Base-by-base conservation (phyloP, 2,888 invertebrate genomes). In the Halocaridina rubra region DNA sequence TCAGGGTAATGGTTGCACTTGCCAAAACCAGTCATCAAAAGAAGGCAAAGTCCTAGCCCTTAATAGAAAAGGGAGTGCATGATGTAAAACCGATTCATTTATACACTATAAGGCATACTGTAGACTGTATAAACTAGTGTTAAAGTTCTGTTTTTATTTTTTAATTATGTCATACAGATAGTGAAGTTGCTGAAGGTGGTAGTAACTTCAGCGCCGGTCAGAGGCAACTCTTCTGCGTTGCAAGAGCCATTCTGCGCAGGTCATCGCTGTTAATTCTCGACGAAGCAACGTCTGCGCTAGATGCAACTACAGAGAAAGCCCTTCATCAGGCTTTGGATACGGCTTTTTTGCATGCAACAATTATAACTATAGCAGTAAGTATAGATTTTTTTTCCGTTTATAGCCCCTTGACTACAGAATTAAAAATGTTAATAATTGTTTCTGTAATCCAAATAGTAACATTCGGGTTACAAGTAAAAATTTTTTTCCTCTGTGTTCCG, bases 231-330 rank as follows among this genome's bases (percentile, higher is more conserved):
- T 80, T 86, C 46, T 81, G 80, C 39, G 64, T 86, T 19, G 84
- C 86, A 2, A 75, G 86, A 33, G 78, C 79, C 16, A 57, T 84
- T 16, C 59, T 86, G 29, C 64, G 64, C 3, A 32, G 77, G 5
- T 74, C 80, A 4, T 67, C 64, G 3, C 84, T 86, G 5, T 72
- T 84, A 22, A 61, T 84, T 33, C 67, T 86, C 24, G 86, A 86
- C 72, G 86, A 86, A 39, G 84, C 84, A 27, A 77, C 84, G 10
- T 80, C 86, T 8, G 80, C 84, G 32, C 81, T 86, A 2, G 86
- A 86, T 32, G 33, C 80, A 2, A 33, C 74, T 30, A 86, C 81
- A 2, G 84, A 86, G 77, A 46, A 27, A n/a, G 32, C 71, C 13
- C 71, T 86, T 16, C 80, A 77, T 64, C 22, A 61, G 16, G 81